Evolutionary conservation across 2,888 invertebrate genomes (phyloP).

Genomic region (Hirudinaria manillensis): DNA sequence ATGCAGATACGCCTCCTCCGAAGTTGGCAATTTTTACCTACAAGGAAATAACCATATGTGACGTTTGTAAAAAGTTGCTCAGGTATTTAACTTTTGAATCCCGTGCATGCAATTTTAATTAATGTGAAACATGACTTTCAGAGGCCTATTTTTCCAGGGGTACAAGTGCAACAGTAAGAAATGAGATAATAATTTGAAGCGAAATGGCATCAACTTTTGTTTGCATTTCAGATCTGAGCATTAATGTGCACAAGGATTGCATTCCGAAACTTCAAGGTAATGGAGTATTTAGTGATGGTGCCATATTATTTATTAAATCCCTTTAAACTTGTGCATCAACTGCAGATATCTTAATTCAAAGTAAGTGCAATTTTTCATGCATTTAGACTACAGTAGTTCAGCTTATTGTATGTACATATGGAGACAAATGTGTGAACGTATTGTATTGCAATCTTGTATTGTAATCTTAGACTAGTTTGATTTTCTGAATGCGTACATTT

Average conservation of each 20-base stretch:
- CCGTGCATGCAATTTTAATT: no score
- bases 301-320: neutral
- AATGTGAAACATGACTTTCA: neutral
- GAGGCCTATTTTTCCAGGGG: constrained; percentile 18
- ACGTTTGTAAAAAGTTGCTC: constrained; percentile 2
- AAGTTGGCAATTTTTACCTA: neutral
- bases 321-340: neutral
- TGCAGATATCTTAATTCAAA: neutral
- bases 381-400: neutral
- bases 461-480: no score
- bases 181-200: neutral
- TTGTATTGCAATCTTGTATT: no score
- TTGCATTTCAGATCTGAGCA: neutral
- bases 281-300: neutral
- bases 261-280: constrained; percentile 8
- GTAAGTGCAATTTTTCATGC: neutral
- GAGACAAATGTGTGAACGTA: no score
- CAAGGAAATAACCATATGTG: constrained; percentile 11
- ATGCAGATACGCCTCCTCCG: neutral
- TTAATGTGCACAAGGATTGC: constrained; percentile 21
- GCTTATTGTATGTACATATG: no score
- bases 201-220: neutral
- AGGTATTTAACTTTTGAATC: neutral
- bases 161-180: neutral
- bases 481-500: no score